Evolutionary conservation across 2,888 invertebrate species (phyloP), one percentile per base, ranked within the genome.

Genomic region (Unio pictorum): DNA sequence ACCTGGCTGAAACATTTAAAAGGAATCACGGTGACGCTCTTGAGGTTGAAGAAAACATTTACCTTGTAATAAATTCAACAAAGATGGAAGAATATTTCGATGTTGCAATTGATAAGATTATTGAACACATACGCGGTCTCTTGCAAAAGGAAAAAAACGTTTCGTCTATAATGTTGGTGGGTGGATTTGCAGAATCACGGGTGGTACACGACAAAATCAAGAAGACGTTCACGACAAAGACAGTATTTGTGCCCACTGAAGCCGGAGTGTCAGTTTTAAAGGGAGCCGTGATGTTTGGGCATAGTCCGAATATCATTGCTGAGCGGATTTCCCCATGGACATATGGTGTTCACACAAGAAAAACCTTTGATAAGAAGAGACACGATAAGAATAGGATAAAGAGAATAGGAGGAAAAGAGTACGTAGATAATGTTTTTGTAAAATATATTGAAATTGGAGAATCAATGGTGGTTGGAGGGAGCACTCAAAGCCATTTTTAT

Each of bases 231-330:
- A 60, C 60, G 1, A 60, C 23, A 17, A 34, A 34, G 5, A 7
- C 8, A 8, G 71, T 76, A 4, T 67, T 76, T 34, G 70, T 75
- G 26, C 74, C 75, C 54, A 64, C 63, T 3, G 70, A 72, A 54
- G 73, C 70, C 28, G 66, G 74, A 28, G 64, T 59, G 30, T 74
- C 77, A 54, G 74, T 75, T 60, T 66, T 79, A 57, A 77, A 74
- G 70, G 77, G 79, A 1, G 75, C 77, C 3, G 74, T 77, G 3
- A 73, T 77, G 67, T 79, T 70, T 62, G 77, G 79, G 23, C 74
- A 71, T n/a, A 66, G 77, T 62, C 68, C 74, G 15, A 61, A 69
- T 20, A 66, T 72, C 2, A 79, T 79, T 54, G 66, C 75, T 4
- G 68, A 74, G 11, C 64, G 77, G 63, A 66, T 79, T 26, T 69